These are phyloP conservation scores for Spicauda simplicius DNA, from an alignment of 2,888 invertebrate genomes.

Conservation along the genomic window DNA sequence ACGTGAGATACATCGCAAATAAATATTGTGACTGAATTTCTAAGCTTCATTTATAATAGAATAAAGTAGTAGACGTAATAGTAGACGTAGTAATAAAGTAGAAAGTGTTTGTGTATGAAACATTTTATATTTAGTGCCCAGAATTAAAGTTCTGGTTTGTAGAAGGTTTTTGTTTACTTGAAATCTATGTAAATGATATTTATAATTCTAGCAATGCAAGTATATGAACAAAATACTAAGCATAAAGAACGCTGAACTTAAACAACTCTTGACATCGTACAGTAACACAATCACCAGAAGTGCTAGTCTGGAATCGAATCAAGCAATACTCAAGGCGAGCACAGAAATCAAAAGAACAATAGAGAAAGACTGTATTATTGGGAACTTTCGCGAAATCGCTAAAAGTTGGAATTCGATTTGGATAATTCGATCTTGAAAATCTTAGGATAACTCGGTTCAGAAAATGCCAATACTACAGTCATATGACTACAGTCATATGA, in stretches of 20 bases:
- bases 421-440: conserved; percentile 23
- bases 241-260: background rate
- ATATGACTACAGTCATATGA: conserved; percentile 6
- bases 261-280: conserved; percentile 27
- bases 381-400: conserved; percentile 33
- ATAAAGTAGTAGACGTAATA: too few relatives aligned
- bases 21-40: background rate
- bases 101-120: too few relatives aligned
- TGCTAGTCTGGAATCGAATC: conserved; percentile 30
- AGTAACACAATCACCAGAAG: conserved; percentile 32
- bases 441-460: conserved; percentile 18
- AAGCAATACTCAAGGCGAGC: conserved; percentile 15
- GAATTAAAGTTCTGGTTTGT: too few relatives aligned
- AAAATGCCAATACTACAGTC: background rate
- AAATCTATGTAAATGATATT: too few relatives aligned
- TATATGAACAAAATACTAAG: too few relatives aligned
- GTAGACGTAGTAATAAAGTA: too few relatives aligned
- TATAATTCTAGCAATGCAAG: background rate
- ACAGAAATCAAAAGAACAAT: conserved; percentile 29
- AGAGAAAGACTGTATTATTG: conserved; percentile 29
- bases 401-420: conserved; percentile 33
- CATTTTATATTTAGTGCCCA: too few relatives aligned
- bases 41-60: background rate
- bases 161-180: too few relatives aligned
- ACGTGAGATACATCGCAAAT: background rate